These are phyloP conservation scores for Iselma pallidipennis DNA, from an alignment of 2,888 invertebrate genomes.

Conservation along the genomic window DNA sequence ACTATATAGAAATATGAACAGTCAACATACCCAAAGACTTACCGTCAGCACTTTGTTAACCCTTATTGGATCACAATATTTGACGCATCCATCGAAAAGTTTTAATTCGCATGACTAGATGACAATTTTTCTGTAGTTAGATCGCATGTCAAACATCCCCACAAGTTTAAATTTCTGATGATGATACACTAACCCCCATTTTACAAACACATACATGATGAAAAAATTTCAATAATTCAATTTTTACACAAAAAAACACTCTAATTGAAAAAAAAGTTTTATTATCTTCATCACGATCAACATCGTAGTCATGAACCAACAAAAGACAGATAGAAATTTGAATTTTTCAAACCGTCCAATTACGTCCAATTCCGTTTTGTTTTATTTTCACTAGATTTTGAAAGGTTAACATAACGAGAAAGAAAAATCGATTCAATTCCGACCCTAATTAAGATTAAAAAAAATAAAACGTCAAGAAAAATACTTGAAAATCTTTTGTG, in stretches of 20 bases:
- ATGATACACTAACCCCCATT: too few species aligned
- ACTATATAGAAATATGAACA: conserved; percentile 43
- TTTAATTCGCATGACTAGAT: not conserved
- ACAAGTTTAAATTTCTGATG: too few species aligned
- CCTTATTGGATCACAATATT: not conserved
- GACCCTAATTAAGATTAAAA: not conserved
- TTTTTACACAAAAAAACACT: not conserved
- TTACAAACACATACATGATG: not conserved
- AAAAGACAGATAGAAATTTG: not conserved
- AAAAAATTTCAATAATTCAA: not conserved
- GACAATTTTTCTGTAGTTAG: too few species aligned
- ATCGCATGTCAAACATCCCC: too few species aligned
- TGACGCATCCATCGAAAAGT: not conserved
- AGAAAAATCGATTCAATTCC: not conserved
- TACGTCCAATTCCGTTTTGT: not conserved
- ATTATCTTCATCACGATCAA: too few species aligned
- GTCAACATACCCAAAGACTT: conserved; percentile 32
- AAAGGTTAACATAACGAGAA: not conserved
- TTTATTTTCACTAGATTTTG: not conserved
- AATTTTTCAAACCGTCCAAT: not conserved
- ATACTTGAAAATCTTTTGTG: not conserved
- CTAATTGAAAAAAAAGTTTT: too few species aligned
- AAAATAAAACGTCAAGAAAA: not conserved
- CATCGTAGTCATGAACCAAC: not conserved
- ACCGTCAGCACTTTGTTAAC: conserved; percentile 38